A percentile compares a stretch with the other conserved stretches of the same genome.
These are phyloP conservation scores for Achroia grisella DNA, from an alignment of 1,140 invertebrate genomes.

Conservation along the genomic window DNA sequence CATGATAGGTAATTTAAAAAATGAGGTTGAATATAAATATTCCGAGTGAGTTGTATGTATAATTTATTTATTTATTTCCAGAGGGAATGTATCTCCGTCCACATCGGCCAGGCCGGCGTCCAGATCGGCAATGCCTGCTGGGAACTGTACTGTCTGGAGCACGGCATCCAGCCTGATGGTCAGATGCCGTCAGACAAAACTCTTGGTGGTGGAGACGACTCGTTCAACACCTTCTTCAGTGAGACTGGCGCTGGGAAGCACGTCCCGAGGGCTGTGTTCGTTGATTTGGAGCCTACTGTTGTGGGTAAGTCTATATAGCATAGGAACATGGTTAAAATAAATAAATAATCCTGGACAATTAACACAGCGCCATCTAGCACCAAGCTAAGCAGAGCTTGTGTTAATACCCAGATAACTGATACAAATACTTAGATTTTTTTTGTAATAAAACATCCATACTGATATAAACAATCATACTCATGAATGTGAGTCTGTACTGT, in stretches of 20 bases:
- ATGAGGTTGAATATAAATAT: no score
- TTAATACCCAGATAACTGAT: no score
- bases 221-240: slow-evolving; percentile 89
- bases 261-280: slow-evolving; percentile 80
- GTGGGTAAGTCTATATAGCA: slow-evolving; percentile 60
- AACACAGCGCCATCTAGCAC: no score
- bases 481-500: no score
- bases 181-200: slow-evolving; percentile 86
- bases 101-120: slow-evolving; percentile 92
- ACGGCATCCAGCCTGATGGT: slow-evolving; percentile 92
- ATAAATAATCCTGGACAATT: no score
- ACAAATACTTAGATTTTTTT: no score
- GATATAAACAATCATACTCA: no score
- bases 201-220: slow-evolving; percentile 81
- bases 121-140: slow-evolving; percentile 92
- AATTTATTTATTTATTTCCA: no score
- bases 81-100: slow-evolving; percentile 91
- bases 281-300: slow-evolving; percentile 84
- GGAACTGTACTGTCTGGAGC: slow-evolving; percentile 93
- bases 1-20: no score
- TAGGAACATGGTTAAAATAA: not conserved
- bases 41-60: no score
- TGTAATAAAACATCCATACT: no score
- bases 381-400: no score
- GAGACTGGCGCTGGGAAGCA: slow-evolving; percentile 85